These are phyloP conservation scores for Masnerella sp. DNA, from an alignment of 2,888 invertebrate species.

Conservation along the genomic window DNA sequence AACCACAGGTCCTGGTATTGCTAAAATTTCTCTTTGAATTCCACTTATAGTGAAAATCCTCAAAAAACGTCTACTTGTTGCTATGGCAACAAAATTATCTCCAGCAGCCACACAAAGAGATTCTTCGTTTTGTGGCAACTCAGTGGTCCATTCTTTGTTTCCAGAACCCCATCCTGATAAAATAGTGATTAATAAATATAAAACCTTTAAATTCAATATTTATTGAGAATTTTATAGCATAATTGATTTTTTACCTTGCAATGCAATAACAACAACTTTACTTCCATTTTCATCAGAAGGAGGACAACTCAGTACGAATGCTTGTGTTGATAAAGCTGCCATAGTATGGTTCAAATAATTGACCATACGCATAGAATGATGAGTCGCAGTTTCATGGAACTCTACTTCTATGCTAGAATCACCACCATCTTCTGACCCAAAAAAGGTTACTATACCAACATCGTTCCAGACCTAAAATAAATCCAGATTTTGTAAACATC, in stretches of 20 bases:
- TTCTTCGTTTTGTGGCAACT: constrained; percentile 88
- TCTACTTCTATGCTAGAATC: no score
- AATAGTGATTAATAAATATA: constrained; percentile 1
- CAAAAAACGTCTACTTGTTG: constrained; percentile 86
- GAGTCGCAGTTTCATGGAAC: no score
- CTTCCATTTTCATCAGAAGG: constrained; percentile 81
- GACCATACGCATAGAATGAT: no score
- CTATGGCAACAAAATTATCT: constrained; percentile 87
- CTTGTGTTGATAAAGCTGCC: constrained; percentile 90
- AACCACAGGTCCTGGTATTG: constrained; percentile 86
- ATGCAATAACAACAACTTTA: constrained; percentile 75
- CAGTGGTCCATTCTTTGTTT: constrained; percentile 92
- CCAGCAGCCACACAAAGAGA: constrained; percentile 83
- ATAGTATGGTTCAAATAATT: constrained; percentile 92
- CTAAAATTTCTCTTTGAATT: constrained; percentile 88
- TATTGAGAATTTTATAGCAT: no score
- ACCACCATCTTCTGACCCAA: no score
- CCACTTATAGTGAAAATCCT: constrained; percentile 93
- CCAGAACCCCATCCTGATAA: constrained; percentile 79
- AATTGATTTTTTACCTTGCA: constrained; percentile 72
- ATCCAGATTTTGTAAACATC: no score
- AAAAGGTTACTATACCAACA: no score
- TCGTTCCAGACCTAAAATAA: no score
- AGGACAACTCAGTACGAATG: constrained; percentile 86
- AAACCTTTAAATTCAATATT: neutral